A percentile compares a stretch with the other conserved stretches of the same genome.
phyloP scores from a whole-genome alignment of 2,113 vertebrate species.

The Larimichthys crocea region DNA sequence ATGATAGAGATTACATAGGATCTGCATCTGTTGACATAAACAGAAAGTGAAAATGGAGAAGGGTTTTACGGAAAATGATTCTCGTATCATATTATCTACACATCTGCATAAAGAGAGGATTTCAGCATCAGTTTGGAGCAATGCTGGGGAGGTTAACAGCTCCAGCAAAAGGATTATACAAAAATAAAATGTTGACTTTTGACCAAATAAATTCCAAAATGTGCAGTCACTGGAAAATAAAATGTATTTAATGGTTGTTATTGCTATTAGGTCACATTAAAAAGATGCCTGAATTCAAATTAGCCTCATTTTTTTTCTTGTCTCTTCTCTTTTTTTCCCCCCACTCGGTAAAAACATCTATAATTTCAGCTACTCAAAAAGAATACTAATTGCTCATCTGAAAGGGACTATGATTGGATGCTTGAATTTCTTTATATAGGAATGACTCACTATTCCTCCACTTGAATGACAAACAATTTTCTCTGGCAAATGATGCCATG shows the following conservation, averaged over 20 bases:
- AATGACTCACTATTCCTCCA: conserved; percentile 66
- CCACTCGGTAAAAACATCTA: conserved; percentile 61
- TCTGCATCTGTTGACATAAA: conserved; percentile 36
- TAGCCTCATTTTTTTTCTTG: conserved; percentile 41
- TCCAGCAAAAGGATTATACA: not conserved
- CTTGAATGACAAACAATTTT: conserved; percentile 74
- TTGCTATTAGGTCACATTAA: conserved; percentile 55
- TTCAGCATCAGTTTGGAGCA: not conserved
- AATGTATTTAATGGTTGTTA: conserved; percentile 55
- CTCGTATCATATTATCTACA: conserved; percentile 19
- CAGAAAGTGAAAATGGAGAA: conserved; percentile 20
- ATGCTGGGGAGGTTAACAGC: conserved; percentile 22
- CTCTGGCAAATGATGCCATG: conserved; percentile 63
- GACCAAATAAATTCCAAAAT: conserved; percentile 40
- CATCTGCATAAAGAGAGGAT: conserved; percentile 37
- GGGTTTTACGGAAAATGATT: not conserved
- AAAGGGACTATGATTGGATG: conserved; percentile 74
- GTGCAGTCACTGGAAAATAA: conserved; percentile 43
- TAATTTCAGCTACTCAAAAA: conserved; percentile 71
- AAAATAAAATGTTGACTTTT: conserved; percentile 28
- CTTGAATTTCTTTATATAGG: conserved; percentile 72
- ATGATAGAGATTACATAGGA: conserved; percentile 52
- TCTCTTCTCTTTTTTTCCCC: not conserved
- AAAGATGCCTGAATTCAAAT: conserved; percentile 64
- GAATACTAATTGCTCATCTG: conserved; percentile 74